Percentiles rank a stretch among this genome's conserved stretches.
Evolutionary conservation across 2,113 vertebrate species (phyloP).

Genomic region (Puntigrus tetrazona): DNA sequence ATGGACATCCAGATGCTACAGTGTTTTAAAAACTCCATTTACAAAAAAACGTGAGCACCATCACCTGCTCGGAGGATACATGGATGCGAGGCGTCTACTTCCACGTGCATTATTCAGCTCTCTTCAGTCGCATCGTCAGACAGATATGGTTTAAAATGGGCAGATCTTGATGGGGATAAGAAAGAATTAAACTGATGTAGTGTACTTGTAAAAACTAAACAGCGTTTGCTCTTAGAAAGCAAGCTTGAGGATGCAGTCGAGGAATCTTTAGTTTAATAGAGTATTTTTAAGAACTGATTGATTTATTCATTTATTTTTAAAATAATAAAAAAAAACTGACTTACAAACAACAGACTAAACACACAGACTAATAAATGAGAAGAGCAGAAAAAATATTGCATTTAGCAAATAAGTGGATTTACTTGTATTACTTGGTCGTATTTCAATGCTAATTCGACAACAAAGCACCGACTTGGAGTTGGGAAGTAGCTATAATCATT

Average conservation of each 20-base stretch:
- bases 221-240: not conserved
- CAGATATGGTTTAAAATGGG: not conserved
- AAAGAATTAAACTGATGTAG: not conserved
- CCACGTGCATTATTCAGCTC: constrained; percentile 20
- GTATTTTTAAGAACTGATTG: not conserved
- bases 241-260: not conserved
- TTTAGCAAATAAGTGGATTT: not conserved
- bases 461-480: not conserved
- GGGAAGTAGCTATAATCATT: not conserved
- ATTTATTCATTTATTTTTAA: too few species aligned
- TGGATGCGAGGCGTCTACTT: not conserved
- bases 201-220: not conserved
- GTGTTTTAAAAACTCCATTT: constrained; percentile 48
- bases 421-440: not conserved
- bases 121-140: not conserved
- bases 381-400: not conserved
- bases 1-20: constrained; percentile 56
- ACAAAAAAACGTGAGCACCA: constrained; percentile 21
- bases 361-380: not conserved
- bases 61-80: not conserved
- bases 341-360: too few species aligned
- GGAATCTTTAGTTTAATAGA: not conserved
- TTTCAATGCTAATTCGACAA: not conserved
- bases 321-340: too few species aligned
- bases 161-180: not conserved